Conservation (phyloP, 2,888 invertebrate genomes). For the Crossocerus cetratus region DNA sequence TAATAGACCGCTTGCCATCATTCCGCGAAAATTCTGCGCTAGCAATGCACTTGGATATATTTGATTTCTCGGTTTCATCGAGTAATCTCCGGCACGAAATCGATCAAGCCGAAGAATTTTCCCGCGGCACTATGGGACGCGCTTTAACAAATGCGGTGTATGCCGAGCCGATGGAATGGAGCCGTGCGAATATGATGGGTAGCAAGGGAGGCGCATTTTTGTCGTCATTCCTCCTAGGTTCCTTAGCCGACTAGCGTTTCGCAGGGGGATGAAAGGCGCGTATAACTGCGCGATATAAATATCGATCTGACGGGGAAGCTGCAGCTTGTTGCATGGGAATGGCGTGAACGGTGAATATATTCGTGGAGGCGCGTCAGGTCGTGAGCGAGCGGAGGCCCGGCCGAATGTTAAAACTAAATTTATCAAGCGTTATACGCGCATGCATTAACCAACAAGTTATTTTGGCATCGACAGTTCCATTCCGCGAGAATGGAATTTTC, state of each 20-base stretch:
- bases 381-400: not conserved
- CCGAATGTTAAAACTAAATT: conserved; percentile 1
- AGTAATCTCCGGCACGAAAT: no score
- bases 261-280: not conserved
- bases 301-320: not conserved
- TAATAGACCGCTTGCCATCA: not conserved
- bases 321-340: conserved; percentile 1
- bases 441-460: conserved; percentile 3
- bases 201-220: no score
- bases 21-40: not conserved
- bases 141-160: no score
- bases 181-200: no score
- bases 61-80: no score
- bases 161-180: no score
- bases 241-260: not conserved
- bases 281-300: not conserved
- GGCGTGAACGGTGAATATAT: not conserved
- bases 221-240: no score
- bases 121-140: no score
- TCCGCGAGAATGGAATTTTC: not conserved
- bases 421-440: not conserved
- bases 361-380: not conserved
- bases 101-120: no score
- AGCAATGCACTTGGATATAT: no score
- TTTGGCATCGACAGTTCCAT: conserved; percentile 1